These are phyloP conservation scores for Aplodontia rufa DNA, from an alignment of 2,113 vertebrate genomes.

Conservation along the genomic window DNA sequence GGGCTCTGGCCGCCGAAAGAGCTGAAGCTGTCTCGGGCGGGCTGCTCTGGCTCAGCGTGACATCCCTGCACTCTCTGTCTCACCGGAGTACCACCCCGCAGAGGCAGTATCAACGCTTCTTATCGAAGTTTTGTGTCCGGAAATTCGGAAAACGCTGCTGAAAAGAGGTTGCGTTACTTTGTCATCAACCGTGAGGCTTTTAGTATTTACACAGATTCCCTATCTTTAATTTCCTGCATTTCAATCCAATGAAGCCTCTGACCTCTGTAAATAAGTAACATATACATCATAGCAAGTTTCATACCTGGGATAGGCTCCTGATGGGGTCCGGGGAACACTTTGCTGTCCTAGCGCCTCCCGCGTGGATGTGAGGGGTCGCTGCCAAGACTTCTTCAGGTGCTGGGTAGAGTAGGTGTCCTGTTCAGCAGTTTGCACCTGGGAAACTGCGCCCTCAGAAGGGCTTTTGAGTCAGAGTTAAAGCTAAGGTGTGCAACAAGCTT, in stretches of 20 bases:
- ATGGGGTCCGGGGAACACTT: accelerated
- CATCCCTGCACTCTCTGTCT: not conserved
- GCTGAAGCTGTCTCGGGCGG: not conserved
- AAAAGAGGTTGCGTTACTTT: not conserved
- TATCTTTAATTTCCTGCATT: not conserved
- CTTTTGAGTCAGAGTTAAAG: not conserved
- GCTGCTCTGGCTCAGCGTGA: no score
- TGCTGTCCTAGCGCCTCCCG: accelerated
- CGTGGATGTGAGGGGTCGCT: not conserved
- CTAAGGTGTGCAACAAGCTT: not conserved
- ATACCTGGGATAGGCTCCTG: no score
- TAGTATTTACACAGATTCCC: not conserved
- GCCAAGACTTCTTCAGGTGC: not conserved
- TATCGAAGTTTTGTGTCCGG: not conserved
- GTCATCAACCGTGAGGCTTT: not conserved
- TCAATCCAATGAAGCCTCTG: not conserved
- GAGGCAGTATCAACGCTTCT: not conserved
- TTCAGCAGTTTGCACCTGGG: not conserved
- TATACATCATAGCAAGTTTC: not conserved
- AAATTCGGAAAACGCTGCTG: not conserved
- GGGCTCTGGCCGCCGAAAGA: accelerated
- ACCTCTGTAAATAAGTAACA: not conserved
- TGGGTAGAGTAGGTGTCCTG: not conserved
- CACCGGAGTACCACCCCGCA: not conserved
- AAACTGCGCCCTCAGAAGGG: not conserved